Conservation (phyloP, 2,113 vertebrate genomes). For the Myodes glareolus region DNA sequence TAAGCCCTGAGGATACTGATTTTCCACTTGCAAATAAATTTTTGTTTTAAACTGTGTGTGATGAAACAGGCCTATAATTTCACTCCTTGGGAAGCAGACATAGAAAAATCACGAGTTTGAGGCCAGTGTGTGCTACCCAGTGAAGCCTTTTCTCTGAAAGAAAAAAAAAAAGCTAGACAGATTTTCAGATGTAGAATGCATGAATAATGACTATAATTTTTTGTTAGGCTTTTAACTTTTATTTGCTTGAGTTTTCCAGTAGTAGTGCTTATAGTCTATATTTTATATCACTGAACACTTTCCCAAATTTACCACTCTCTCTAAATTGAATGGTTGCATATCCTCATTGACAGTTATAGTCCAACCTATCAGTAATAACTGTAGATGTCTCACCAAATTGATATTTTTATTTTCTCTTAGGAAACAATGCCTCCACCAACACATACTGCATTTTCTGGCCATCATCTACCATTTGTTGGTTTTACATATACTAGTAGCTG, state of each 20-base stretch:
- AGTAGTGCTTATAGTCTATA: background rate
- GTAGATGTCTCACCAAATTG: conserved; percentile 47
- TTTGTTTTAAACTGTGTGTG: background rate
- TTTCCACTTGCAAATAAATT: background rate
- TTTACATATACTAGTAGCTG: conserved; percentile 99
- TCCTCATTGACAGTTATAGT: background rate
- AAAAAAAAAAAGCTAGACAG: background rate
- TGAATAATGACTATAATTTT: background rate
- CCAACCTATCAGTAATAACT: background rate
- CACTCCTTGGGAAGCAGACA: background rate
- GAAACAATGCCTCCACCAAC: conserved; percentile 98
- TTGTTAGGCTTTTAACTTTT: background rate
- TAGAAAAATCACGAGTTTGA: background rate
- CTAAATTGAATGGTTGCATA: background rate
- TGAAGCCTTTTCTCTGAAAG: background rate
- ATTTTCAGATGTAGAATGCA: background rate
- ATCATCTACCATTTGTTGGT: conserved; percentile 97
- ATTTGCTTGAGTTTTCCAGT: background rate
- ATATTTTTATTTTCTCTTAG: conserved; percentile 83
- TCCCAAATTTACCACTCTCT: background rate
- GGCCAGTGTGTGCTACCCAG: background rate
- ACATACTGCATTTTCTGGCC: conserved; percentile 97
- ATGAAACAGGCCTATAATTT: background rate
- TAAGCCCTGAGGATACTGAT: background rate
- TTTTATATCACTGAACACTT: background rate